Percentiles rank a stretch among this genome's conserved stretches.
Evolutionary conservation across 1,140 invertebrate genomes (phyloP).

Genomic region (Drosophila sturtevanti): DNA sequence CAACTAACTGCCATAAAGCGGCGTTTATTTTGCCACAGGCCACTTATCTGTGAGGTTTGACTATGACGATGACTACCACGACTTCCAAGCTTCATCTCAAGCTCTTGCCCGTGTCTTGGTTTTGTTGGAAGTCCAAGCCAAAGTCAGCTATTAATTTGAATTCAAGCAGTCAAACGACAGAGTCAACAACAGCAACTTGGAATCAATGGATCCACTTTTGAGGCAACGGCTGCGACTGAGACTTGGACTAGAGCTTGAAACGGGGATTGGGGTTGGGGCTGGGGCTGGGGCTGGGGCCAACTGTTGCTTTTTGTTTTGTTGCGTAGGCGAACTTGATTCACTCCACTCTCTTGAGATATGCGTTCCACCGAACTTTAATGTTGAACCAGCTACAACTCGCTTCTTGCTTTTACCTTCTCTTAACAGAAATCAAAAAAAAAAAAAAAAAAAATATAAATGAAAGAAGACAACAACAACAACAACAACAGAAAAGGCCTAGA

Average conservation of each 20-base stretch:
- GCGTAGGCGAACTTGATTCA: conserved; percentile 79
- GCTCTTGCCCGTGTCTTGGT: conserved; percentile 58
- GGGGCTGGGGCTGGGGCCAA: neutral
- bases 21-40: conserved; percentile 80
- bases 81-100: conserved; percentile 17
- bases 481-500: neutral
- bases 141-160: conserved; percentile 77
- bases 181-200: conserved; percentile 62
- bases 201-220: conserved; percentile 79
- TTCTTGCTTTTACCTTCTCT: conserved; percentile 45
- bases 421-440: neutral
- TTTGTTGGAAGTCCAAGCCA: conserved; percentile 54
- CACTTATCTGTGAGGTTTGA: conserved; percentile 75
- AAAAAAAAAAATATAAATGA: neutral
- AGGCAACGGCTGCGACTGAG: conserved; percentile 11
- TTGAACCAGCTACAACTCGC: conserved; percentile 54
- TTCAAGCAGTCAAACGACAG: conserved; percentile 76
- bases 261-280: neutral
- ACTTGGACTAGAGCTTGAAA: neutral
- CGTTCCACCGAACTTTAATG: conserved; percentile 80
- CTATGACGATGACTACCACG: conserved; percentile 30
- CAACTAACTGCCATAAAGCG: conserved; percentile 79
- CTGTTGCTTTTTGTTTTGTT: conserved; percentile 57
- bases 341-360: conserved; percentile 64
- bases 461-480: neutral